These are phyloP conservation scores for Wasmannia auropunctata DNA, from an alignment of 1,140 invertebrate genomes.

Conservation along the genomic window DNA sequence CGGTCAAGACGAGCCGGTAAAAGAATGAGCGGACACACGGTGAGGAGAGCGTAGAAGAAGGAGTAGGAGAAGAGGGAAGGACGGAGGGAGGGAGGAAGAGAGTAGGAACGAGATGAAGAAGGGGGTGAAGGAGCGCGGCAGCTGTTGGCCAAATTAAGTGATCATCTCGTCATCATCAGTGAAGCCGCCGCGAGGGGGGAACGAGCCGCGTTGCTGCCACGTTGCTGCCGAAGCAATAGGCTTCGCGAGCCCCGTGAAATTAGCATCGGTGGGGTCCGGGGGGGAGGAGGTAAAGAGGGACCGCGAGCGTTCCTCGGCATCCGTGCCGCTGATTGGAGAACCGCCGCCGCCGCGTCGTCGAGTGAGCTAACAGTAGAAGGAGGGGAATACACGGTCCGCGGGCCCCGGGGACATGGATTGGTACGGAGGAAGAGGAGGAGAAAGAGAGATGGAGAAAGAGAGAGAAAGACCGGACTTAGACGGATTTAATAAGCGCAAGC, in stretches of 20 bases:
- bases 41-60: constrained; percentile 2
- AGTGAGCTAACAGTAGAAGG: constrained; percentile 50
- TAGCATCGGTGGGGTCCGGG: constrained; percentile 63
- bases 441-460: not conserved
- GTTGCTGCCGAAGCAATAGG: constrained; percentile 69
- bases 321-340: constrained; percentile 63
- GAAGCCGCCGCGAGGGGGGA: constrained; percentile 76
- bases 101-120: constrained; percentile 60
- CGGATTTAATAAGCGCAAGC: constrained; percentile 80
- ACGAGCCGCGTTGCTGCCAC: constrained; percentile 69
- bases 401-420: constrained; percentile 38
- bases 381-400: constrained; percentile 67
- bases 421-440: constrained; percentile 23
- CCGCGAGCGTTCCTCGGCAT: constrained; percentile 30
- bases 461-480: constrained; percentile 59
- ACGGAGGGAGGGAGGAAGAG: constrained; percentile 38
- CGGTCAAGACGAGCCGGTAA: constrained; percentile 52
- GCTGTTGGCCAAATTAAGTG: constrained; percentile 86
- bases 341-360: constrained; percentile 19
- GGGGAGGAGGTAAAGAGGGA: constrained; percentile 62
- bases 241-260: constrained; percentile 78
- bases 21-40: constrained; percentile 38
- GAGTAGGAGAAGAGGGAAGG: constrained; percentile 16
- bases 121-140: constrained; percentile 78
- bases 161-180: constrained; percentile 85